Base-by-base conservation (phyloP, 2,797 vertebrate genomes). In the Callimico goeldii region DNA sequence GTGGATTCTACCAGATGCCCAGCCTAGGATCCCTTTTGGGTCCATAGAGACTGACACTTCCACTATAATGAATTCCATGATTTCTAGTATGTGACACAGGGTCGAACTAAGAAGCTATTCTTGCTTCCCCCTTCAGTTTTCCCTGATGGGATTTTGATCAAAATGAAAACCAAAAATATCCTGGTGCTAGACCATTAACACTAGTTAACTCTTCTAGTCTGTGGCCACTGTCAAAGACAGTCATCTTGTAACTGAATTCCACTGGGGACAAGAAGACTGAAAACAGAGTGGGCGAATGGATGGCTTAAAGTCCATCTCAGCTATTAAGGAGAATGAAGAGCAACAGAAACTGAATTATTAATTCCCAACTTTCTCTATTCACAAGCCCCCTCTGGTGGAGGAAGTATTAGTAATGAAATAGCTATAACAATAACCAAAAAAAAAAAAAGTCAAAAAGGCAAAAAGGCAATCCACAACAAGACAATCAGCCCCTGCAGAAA, bases 321-420 rank as follows among this genome's bases (percentile, higher is more conserved):
- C 41, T 41, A 88, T 41, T 36, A 15, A 87, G 24, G n/a, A 95
- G 50, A 79, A 83, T 19, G 90, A 94, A 80, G 72, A 83, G 1
- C 48, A 39, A 84, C 88, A 83, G 72, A 88, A 93, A 86, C 0
- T 26, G 48, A 91, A 92, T 89, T 73, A 87, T 92, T 79, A 76
- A 93, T 94, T 84, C 58, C 70, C 17, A 72, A 12, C 57, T 96
- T 86, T 90, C 55, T 94, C 89, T 97, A 88, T 89, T 92, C 55
- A 84, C 90, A 98, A 88, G 94, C 84, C 94, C 93, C 96, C 93
- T 97, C 87, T 96, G 87, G 88, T 97, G 95, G 96, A 96, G 48
- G 85, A 96, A 92, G 41, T 88, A 91, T 91, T 33, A 88, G 33
- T 48, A 90, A 93, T 70, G n/a, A 87, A 95, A 93, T 41, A 93